Evolutionary conservation across 2,888 invertebrate species (phyloP).

Genomic region (Eupithecia dodoneata): DNA sequence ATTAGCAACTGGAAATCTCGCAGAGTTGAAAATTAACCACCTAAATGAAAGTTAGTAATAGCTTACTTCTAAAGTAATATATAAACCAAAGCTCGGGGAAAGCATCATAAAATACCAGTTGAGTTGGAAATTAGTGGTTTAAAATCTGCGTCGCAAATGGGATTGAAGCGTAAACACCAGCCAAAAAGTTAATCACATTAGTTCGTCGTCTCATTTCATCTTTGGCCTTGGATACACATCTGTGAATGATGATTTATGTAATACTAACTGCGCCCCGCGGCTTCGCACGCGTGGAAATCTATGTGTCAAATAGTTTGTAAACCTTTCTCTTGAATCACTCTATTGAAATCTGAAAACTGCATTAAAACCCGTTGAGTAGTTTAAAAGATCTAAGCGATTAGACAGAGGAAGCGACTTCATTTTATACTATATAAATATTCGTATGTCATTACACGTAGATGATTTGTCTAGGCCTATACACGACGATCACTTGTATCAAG

Average conservation of each 20-base stretch:
- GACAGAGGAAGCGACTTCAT: no score
- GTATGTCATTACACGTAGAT: not conserved
- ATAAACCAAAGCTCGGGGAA: not conserved
- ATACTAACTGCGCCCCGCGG: no score
- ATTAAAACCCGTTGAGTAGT: no score
- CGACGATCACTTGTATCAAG: not conserved
- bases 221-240: not conserved
- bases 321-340: no score
- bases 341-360: no score
- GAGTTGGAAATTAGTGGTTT: not conserved
- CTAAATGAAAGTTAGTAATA: slow-evolving; percentile 3
- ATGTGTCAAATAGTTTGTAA: no score
- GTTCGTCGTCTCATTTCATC: not conserved
- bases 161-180: not conserved
- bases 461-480: not conserved
- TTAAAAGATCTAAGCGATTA: no score
- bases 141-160: not conserved
- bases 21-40: slow-evolving; percentile 21
- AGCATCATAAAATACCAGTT: not conserved
- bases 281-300: no score
- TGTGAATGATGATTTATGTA: no score
- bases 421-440: no score
- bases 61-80: not conserved
- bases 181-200: not conserved
- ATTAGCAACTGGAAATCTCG: slow-evolving; percentile 48